Evolutionary conservation across 2,113 vertebrate species (phyloP), one percentile per base, ranked within the genome.

Genomic region (Megalops atlanticus): DNA sequence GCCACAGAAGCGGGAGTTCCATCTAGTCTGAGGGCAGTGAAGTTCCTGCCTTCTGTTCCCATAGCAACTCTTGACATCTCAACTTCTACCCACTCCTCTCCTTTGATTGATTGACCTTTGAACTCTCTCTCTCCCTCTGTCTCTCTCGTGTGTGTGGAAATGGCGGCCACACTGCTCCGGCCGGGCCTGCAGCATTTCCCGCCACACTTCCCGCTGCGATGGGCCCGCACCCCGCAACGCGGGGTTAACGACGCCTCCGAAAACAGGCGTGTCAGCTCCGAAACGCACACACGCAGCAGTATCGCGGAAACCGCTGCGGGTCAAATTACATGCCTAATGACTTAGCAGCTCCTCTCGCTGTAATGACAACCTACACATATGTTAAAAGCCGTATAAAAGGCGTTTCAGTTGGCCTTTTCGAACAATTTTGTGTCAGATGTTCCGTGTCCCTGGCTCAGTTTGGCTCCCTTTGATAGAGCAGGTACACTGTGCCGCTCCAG

Each of bases 281-380:
- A 31, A 31, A 75, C 3, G 1, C 27, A 36, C 71, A 24, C 71
- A 73, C 71, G 18, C 71, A 40, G 64, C 71, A 73, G 7, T 21
- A 3, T 6, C 35, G 6, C 38, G 41, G 27, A 74, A 74, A 40
- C 16, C 14, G 72, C 72, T 74, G 21, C 43, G 72, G 72, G 40
- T 74, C 72, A 74, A 7, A 74, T 41, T 74, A 40, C 40, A 14
- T 16, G 21, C 24, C n/a, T 74, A 74, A 74, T 43, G 24, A 74
- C 72, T 16, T 2, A 14, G 64, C 24, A 24, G 8, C 27, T 72
- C 35, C 27, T 71, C 31, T 38, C 33, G 11, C 43, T 72, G 70
- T 38, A 33, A 36, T 18, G 70, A 72, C 33, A 33, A 15, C 33
- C 43, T 14, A 24, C 24, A 15, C 49, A 52, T 18, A 52, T 21